Evolutionary conservation across 1,140 invertebrate species (phyloP).

Genomic region (Leptinotarsa defecta): DNA sequence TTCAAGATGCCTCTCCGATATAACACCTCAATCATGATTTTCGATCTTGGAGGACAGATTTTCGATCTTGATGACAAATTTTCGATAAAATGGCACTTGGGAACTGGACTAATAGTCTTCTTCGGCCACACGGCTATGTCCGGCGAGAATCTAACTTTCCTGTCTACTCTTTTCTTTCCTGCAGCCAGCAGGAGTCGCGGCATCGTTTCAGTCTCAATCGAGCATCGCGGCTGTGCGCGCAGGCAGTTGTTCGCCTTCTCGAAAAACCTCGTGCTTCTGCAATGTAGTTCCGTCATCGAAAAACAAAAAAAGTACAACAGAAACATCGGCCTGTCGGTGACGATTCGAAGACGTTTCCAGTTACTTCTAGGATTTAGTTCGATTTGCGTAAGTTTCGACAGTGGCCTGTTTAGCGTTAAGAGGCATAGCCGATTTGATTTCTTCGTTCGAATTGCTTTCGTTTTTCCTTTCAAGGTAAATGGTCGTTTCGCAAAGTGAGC

Average conservation of each 20-base stretch:
- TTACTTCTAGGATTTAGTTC: not conserved
- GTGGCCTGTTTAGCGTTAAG: conserved; percentile 8
- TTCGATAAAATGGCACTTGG: not conserved
- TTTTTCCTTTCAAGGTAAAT: conserved; percentile 22
- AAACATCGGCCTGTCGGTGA: conserved; percentile 1
- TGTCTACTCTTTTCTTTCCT: conserved; percentile 17
- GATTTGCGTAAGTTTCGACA: conserved; percentile 11
- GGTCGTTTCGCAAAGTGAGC: conserved; percentile 14
- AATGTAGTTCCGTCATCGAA: conserved; percentile 24
- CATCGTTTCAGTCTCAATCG: conserved; percentile 8
- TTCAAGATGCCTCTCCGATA: not conserved
- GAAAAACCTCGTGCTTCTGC: conserved; percentile 19
- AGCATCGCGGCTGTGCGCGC: not conserved
- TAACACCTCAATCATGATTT: not conserved
- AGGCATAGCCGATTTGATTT: conserved; percentile 15
- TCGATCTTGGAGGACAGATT: no score
- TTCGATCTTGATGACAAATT: no score
- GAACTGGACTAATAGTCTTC: not conserved
- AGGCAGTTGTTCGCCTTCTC: not conserved
- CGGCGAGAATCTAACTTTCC: conserved; percentile 11
- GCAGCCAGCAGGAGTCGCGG: conserved; percentile 8
- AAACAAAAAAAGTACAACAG: not conserved
- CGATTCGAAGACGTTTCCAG: conserved; percentile 14
- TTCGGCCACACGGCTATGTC: not conserved
- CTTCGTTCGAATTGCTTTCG: conserved; percentile 14